Evolutionary conservation across 2,888 invertebrate species (phyloP).

Genomic region (Sesamia inferens): DNA sequence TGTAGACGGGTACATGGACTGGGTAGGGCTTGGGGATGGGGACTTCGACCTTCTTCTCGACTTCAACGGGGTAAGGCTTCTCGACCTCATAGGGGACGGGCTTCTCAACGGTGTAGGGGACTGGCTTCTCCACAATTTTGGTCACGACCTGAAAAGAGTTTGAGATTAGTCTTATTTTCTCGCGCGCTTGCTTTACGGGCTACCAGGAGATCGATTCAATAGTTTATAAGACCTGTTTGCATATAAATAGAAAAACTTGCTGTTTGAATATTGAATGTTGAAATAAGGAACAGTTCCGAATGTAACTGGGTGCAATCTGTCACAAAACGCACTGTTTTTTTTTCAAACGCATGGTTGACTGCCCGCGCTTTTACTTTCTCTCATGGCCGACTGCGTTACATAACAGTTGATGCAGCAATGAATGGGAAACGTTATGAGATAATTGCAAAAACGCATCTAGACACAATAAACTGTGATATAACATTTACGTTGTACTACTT

Average conservation of each 20-base stretch:
- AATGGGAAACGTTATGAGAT: slow-evolving; percentile 72
- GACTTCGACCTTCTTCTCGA: slow-evolving; percentile 93
- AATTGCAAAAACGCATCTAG: slow-evolving; percentile 62
- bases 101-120: slow-evolving; percentile 93
- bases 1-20: slow-evolving; percentile 93
- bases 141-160: slow-evolving; percentile 89
- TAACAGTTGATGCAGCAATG: slow-evolving; percentile 75
- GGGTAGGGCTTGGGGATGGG: slow-evolving; percentile 93
- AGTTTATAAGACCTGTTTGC: neutral
- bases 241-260: neutral
- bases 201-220: neutral
- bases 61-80: slow-evolving; percentile 94
- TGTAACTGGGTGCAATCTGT: slow-evolving; percentile 59
- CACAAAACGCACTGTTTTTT: slow-evolving; percentile 68
- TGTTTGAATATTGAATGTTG: neutral
- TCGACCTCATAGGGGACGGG: slow-evolving; percentile 93
- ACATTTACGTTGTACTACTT: slow-evolving; percentile 51
- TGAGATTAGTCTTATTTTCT: slow-evolving; percentile 16
- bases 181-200: neutral
- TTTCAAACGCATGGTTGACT: slow-evolving; percentile 76
- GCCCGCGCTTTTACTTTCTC: slow-evolving; percentile 83
- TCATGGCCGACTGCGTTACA: slow-evolving; percentile 78
- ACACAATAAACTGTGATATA: slow-evolving; percentile 60
- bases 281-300: slow-evolving; percentile 35
- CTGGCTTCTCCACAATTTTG: slow-evolving; percentile 93